These are phyloP conservation scores for Peromyscus maniculatus DNA, from an alignment of 2,113 vertebrate species.

Conservation along the genomic window DNA sequence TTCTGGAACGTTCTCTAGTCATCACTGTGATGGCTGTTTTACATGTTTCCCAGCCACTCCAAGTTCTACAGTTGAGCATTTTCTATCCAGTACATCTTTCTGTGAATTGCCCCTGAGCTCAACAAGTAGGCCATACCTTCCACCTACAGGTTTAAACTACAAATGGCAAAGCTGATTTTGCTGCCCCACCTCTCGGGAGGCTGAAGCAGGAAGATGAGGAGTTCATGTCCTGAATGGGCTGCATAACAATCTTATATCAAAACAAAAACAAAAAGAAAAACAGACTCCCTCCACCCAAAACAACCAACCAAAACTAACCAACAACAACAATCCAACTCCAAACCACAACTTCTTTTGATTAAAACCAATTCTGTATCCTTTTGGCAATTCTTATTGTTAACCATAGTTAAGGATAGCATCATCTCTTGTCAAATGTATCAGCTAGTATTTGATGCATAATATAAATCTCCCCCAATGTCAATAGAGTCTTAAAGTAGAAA, in stretches of 20 bases:
- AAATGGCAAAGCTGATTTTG: neutral
- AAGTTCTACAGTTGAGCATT: neutral
- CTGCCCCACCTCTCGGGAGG: neutral
- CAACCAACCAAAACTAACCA: neutral
- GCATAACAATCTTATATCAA: neutral
- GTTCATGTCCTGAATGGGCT: neutral
- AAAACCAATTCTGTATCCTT: neutral
- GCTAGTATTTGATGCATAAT: neutral
- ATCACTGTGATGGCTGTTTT: neutral
- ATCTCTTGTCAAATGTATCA: neutral
- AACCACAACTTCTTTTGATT: neutral
- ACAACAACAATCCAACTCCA: neutral
- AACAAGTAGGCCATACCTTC: neutral
- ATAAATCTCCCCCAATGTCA: neutral
- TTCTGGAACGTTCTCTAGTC: neutral
- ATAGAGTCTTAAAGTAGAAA: neutral
- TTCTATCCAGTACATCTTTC: neutral
- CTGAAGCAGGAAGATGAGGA: neutral
- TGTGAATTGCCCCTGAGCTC: neutral
- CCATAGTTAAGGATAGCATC: neutral
- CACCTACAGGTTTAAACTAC: no score
- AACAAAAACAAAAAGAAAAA: neutral
- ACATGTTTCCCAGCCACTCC: neutral
- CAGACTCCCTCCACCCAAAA: no score
- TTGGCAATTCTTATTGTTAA: neutral